Conservation (phyloP, 2,888 invertebrate genomes). For the Sipha maydis region DNA sequence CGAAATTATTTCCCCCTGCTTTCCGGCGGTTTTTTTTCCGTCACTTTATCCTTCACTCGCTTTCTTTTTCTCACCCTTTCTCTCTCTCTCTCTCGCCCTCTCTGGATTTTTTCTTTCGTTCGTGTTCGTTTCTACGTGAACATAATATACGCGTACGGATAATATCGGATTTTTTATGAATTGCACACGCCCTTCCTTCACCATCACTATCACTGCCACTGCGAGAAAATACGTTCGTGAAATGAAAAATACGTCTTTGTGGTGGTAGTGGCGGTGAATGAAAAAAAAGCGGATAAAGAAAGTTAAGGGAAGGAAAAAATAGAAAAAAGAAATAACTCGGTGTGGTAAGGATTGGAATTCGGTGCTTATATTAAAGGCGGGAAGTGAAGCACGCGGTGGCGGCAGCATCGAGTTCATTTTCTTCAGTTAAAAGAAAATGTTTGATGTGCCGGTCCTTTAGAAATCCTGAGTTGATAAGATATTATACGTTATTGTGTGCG, state of each 20-base stretch:
- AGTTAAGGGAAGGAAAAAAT: constrained; percentile 7
- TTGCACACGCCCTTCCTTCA: background rate
- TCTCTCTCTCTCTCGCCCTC: background rate
- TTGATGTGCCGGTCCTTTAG: constrained; percentile 44
- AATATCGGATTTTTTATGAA: constrained; percentile 41
- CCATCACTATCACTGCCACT: no score
- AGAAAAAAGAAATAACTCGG: constrained; percentile 42
- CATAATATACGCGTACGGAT: background rate
- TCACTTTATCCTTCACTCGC: no score
- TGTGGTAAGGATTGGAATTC: constrained; percentile 49
- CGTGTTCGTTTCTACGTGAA: background rate
- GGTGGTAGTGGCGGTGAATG: background rate
- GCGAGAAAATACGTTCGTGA: background rate
- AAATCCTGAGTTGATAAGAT: constrained; percentile 44
- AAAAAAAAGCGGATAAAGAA: constrained; percentile 8
- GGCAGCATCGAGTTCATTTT: constrained; percentile 28
- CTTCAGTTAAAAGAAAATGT: constrained; percentile 49
- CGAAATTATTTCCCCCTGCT: background rate
- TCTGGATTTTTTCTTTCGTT: background rate
- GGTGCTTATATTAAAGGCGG: constrained; percentile 46
- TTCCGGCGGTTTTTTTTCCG: no score
- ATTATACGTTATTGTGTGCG: background rate
- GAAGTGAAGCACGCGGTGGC: background rate
- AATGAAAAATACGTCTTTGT: constrained; percentile 25
- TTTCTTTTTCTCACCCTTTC: no score